phyloP scores from a whole-genome alignment of 2,797 vertebrate species.

The Rachycentron canadum region DNA sequence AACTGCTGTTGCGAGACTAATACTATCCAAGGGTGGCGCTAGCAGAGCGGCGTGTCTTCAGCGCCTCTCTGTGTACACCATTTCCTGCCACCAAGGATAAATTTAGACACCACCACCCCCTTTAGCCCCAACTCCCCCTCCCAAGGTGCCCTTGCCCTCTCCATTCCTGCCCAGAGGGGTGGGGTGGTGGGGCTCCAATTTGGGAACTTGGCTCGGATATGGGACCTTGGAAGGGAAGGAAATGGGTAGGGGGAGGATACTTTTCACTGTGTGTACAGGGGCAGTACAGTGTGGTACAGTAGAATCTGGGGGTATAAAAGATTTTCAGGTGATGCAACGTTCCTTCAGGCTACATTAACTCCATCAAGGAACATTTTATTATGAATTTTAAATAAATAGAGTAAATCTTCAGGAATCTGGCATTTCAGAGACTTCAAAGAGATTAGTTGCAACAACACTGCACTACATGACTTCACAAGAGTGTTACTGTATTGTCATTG shows the following conservation, averaged over 20 bases:
- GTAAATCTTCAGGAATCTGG: background rate
- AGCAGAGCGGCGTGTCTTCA: constrained; percentile 53
- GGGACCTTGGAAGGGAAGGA: constrained; percentile 25
- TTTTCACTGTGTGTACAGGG: constrained; percentile 17
- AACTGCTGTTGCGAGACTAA: constrained; percentile 32
- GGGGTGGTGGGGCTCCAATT: constrained; percentile 37
- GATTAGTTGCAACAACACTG: too few species aligned
- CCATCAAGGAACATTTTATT: background rate
- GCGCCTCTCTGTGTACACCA: constrained; percentile 46
- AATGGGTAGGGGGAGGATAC: constrained; percentile 11
- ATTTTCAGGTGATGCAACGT: constrained; percentile 1
- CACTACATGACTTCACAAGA: too few species aligned
- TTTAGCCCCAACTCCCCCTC: constrained; percentile 44
- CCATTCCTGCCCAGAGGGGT: constrained; percentile 46
- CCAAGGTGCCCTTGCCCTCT: constrained; percentile 75
- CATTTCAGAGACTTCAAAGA: background rate
- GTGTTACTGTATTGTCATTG: too few species aligned
- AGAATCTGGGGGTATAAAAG: background rate
- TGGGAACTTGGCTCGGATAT: constrained; percentile 43
- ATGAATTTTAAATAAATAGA: background rate
- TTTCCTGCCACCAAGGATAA: constrained; percentile 69
- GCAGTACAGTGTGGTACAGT: constrained; percentile 27
- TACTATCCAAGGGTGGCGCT: constrained; percentile 72
- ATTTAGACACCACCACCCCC: constrained; percentile 64
- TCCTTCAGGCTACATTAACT: too few species aligned